Conservation (phyloP, 2,113 vertebrate species). For the Cavia porcellus region DNA sequence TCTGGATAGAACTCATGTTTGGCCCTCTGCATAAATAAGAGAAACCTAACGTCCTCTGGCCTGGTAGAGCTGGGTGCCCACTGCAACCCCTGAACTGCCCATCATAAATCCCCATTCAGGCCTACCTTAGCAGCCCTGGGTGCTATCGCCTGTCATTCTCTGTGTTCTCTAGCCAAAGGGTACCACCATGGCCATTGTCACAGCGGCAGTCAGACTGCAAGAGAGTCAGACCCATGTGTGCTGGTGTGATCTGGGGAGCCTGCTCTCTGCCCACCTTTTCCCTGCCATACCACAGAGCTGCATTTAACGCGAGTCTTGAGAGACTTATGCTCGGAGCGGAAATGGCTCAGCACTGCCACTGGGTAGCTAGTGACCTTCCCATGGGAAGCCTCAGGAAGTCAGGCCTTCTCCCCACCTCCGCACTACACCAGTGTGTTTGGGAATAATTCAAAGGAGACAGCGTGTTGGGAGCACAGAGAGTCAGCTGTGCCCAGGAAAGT, state of each 20-base stretch:
- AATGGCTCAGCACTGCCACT: neutral
- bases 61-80: neutral
- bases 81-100: neutral
- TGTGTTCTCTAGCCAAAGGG: neutral
- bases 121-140: neutral
- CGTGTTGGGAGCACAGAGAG: neutral
- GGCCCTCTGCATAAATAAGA: neutral
- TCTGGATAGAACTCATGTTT: neutral
- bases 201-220: neutral
- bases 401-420: neutral
- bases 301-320: conserved; percentile 1
- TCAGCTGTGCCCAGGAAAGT: neutral
- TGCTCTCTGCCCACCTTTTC: neutral
- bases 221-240: neutral
- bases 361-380: neutral
- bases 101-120: neutral
- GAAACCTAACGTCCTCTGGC: neutral
- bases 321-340: neutral
- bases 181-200: neutral
- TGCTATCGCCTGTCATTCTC: neutral
- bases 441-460: neutral
- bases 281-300: neutral
- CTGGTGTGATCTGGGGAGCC: neutral
- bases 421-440: neutral
- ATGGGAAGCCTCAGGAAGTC: neutral